A percentile compares a stretch with the other conserved stretches of the same genome.
phyloP scores from a whole-genome alignment of 2,797 vertebrate species.

The Anniella stebbinsi region DNA sequence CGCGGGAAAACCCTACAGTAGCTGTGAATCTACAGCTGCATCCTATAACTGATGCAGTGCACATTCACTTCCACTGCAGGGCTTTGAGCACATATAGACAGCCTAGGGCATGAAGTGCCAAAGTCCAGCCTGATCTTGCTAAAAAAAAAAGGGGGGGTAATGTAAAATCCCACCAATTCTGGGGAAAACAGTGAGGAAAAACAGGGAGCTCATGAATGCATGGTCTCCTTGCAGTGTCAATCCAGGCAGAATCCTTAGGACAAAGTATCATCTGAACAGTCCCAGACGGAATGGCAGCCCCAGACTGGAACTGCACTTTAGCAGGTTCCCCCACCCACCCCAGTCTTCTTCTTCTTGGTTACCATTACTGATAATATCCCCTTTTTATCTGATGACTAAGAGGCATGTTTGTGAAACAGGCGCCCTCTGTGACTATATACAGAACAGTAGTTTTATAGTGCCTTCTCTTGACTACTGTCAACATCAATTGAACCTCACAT shows the following conservation, averaged over 20 bases:
- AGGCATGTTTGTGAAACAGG: conserved; percentile 57
- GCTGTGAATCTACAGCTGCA: too few species aligned
- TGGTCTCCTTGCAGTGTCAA: neutral
- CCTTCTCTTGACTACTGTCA: conserved; percentile 59
- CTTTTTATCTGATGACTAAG: conserved; percentile 50
- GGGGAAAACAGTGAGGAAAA: too few species aligned
- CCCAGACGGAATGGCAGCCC: neutral
- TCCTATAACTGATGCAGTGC: too few species aligned
- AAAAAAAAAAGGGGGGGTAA: neutral
- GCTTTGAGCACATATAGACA: too few species aligned
- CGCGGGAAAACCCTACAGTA: too few species aligned
- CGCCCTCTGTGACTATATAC: conserved; percentile 47
- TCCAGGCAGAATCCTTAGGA: neutral
- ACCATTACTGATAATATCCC: conserved; percentile 38
- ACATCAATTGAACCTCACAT: conserved; percentile 59
- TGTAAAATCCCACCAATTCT: neutral
- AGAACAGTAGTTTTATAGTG: conserved; percentile 57
- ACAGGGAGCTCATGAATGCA: neutral
- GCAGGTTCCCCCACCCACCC: neutral
- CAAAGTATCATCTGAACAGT: neutral
- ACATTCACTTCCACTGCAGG: too few species aligned
- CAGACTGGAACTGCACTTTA: neutral
- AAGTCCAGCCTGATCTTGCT: neutral
- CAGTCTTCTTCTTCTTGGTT: neutral
- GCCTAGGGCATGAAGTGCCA: neutral